Percentiles rank a stretch among this genome's conserved stretches.
These are phyloP conservation scores for Vidua chalybeata DNA, from an alignment of 2,113 vertebrate genomes.

Conservation along the genomic window DNA sequence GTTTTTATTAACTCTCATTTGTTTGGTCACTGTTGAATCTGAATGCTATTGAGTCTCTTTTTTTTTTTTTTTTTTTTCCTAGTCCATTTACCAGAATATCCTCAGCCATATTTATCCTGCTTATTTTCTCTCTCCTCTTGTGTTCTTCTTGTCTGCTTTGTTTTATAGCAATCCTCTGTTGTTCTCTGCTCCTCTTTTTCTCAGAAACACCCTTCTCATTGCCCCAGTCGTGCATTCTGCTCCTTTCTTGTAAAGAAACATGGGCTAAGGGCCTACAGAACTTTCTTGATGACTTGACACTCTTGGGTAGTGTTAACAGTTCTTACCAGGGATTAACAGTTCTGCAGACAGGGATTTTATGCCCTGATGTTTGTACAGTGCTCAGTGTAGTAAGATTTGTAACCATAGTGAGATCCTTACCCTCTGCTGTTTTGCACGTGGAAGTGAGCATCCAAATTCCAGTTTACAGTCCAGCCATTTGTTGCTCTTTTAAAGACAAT, in stretches of 20 bases:
- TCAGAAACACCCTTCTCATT: neutral
- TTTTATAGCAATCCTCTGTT: neutral
- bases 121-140: neutral
- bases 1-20: neutral
- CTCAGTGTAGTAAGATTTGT: neutral
- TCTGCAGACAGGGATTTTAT: neutral
- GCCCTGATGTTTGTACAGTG: neutral
- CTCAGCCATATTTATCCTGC: neutral
- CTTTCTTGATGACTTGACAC: neutral
- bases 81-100: neutral
- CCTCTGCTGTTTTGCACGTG: accelerated
- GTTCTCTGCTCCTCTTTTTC: neutral
- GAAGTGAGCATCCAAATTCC: neutral
- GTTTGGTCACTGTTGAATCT: neutral
- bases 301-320: neutral
- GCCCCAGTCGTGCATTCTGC: neutral
- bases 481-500: neutral
- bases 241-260: neutral
- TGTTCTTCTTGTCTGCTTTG: neutral
- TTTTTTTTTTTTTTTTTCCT: neutral
- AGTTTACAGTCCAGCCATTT: neutral
- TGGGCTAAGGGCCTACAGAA: neutral
- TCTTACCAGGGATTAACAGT: neutral
- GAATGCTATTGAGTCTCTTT: neutral
- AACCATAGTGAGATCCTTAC: neutral